Conservation (phyloP, 1,140 invertebrate genomes). For the Bactericera cockerelli region DNA sequence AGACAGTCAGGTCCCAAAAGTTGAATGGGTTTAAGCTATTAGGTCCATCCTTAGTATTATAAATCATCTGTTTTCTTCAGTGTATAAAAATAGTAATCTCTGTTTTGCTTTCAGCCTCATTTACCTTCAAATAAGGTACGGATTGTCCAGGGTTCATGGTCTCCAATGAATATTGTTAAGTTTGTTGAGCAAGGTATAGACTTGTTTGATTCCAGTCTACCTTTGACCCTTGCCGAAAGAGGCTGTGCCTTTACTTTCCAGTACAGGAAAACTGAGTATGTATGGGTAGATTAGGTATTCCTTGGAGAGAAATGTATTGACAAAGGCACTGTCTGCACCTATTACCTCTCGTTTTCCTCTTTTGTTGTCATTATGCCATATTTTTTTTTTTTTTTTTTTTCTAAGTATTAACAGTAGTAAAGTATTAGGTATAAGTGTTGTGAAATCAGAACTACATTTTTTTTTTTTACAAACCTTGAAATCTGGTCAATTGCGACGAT, state of each 20-base stretch:
- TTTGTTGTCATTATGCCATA: too few relatives aligned
- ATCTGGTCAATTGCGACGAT: too few relatives aligned
- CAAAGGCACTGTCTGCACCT: too few relatives aligned
- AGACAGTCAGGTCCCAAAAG: neutral
- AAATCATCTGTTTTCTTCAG: neutral
- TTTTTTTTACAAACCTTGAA: too few relatives aligned
- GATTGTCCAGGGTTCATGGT: conserved; percentile 49
- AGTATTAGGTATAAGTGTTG: too few relatives aligned
- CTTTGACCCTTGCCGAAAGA: conserved; percentile 42
- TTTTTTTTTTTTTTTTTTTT: too few relatives aligned
- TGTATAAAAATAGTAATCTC: neutral
- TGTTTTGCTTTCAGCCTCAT: conserved; percentile 34
- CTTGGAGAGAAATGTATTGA: too few relatives aligned
- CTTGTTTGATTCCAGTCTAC: conserved; percentile 64
- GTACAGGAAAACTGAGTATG: too few relatives aligned
- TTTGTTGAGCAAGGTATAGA: conserved; percentile 56
- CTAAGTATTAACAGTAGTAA: too few relatives aligned
- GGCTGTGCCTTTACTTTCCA: conserved; percentile 40
- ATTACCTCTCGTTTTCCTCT: too few relatives aligned
- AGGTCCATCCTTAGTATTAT: neutral
- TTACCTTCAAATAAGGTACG: conserved; percentile 46
- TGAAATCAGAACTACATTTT: too few relatives aligned
- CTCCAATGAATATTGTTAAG: conserved; percentile 43
- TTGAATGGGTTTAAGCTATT: neutral
- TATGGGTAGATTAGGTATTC: too few relatives aligned